Conservation (phyloP, 2,113 vertebrate species). For the Grallaria varia region DNA sequence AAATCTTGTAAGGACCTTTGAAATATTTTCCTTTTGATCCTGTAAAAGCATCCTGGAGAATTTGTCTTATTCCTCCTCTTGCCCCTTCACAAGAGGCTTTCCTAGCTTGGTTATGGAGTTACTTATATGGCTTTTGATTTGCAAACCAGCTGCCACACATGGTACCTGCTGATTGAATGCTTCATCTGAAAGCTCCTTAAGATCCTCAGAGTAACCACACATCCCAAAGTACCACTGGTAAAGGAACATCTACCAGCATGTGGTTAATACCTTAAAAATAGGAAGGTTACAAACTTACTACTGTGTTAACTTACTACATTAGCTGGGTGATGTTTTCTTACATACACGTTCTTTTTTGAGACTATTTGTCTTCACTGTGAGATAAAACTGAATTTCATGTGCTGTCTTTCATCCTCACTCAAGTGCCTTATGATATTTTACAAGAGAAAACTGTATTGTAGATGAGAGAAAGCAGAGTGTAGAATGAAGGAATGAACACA, state of each 20-base stretch:
- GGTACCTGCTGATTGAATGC: slow-evolving; percentile 13
- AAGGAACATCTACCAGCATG: slow-evolving; percentile 17
- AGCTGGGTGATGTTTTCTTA: background rate
- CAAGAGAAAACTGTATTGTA: background rate
- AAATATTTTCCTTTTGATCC: background rate
- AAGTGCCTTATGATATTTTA: background rate
- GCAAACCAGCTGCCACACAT: background rate
- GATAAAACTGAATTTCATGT: background rate
- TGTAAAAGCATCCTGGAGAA: background rate
- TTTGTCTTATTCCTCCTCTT: background rate
- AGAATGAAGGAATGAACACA: background rate
- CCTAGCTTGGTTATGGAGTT: background rate
- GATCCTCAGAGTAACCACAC: slow-evolving; percentile 44
- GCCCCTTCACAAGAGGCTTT: background rate
- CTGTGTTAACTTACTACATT: background rate
- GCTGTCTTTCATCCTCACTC: background rate
- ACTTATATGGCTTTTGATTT: slow-evolving; percentile 4
- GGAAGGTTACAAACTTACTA: background rate
- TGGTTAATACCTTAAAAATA: slow-evolving; percentile 41
- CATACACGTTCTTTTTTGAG: background rate
- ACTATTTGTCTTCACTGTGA: slow-evolving; percentile 8
- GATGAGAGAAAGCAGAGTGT: background rate
- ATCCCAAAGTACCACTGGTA: slow-evolving; percentile 23
- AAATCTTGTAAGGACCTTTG: background rate
- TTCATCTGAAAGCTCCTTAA: slow-evolving; percentile 27